Percentiles rank a stretch among this genome's conserved stretches.
Evolutionary conservation across 2,797 vertebrate genomes (phyloP).

Genomic region (Acomys russatus): DNA sequence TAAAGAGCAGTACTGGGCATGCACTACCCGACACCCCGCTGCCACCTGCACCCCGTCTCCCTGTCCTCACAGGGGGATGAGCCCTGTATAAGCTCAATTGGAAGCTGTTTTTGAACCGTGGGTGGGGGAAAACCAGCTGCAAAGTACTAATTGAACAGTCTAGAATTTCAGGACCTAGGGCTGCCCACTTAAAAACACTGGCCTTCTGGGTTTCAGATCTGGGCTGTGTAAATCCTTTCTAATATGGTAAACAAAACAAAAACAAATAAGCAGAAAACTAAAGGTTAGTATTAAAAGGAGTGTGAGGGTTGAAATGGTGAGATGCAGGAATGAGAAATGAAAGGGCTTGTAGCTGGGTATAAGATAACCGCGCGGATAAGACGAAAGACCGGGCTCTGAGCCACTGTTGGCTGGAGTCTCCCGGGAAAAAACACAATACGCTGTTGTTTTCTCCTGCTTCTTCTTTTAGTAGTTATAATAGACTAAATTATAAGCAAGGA

Average conservation of each 20-base stretch:
- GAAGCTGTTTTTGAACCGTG: not conserved
- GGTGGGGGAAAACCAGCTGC: not conserved
- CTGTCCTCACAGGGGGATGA: not conserved
- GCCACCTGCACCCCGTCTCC: no score
- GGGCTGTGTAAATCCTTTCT: not conserved
- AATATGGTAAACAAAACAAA: not conserved
- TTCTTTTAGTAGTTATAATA: not conserved
- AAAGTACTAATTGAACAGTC: not conserved
- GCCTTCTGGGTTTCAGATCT: not conserved
- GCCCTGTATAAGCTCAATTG: not conserved
- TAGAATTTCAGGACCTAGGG: not conserved
- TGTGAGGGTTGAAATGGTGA: not conserved
- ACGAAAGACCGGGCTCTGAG: not conserved
- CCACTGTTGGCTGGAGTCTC: not conserved
- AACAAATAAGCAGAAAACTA: not conserved
- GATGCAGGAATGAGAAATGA: not conserved
- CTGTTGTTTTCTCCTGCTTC: not conserved
- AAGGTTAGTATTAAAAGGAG: not conserved
- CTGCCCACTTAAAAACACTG: not conserved
- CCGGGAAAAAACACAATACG: not conserved
- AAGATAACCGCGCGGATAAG: no score
- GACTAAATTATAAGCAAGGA: not conserved
- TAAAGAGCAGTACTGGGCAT: not conserved
- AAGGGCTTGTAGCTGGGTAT: not conserved
- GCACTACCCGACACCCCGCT: fast-evolving